Evolutionary conservation across 2,113 vertebrate genomes (phyloP), one percentile per base, ranked within the genome.

Genomic region (Gobius niger): DNA sequence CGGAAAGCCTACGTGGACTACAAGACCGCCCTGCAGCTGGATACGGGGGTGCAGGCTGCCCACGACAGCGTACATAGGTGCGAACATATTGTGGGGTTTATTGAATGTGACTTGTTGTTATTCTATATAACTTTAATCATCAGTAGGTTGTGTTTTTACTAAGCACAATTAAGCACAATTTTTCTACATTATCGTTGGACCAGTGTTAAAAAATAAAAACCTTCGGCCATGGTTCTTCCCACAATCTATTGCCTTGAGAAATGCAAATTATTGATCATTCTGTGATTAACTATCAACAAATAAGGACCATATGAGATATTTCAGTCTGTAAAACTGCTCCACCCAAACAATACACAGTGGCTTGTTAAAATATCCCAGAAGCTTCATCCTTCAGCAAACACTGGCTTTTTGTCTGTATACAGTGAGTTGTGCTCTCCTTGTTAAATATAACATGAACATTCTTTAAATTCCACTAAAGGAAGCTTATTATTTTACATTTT

Each of bases 1-100:
- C 89, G 85, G 18, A 94, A 93, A 70, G 98, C 98, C 1, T 99
- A 99, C 0, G 84, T 96, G 81, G 98, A 99, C 90, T 98, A 95
- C 75, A 98, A 97, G 88, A 98, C 93, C 0, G 92, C 94, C 41
- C 88, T 99, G n/a, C 96, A 98, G 87, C 92, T 98, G 51, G 96
- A 99, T 84, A 93, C 88, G 50, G 90, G 91, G 34, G 90, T 97
- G 67, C 95, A 96, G 62, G 86, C 93, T 5, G 97, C 98, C 73
- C 94, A 94, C 0, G 95, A 97, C 71, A 95, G 96, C 67, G 86
- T 93, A 73, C 95, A 97, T 92, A 97, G 98, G 98, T 98, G 57
- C 3, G 54, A 59, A 11, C 18, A n/a, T 34, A 34, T 34, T 34
- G 24, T 34, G 24, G 24, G 24, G 24, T 34, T 34, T 34, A 34